Evolutionary conservation across 2,113 vertebrate genomes (phyloP), one percentile per base, ranked within the genome.

Genomic region (Camelus bactrianus): DNA sequence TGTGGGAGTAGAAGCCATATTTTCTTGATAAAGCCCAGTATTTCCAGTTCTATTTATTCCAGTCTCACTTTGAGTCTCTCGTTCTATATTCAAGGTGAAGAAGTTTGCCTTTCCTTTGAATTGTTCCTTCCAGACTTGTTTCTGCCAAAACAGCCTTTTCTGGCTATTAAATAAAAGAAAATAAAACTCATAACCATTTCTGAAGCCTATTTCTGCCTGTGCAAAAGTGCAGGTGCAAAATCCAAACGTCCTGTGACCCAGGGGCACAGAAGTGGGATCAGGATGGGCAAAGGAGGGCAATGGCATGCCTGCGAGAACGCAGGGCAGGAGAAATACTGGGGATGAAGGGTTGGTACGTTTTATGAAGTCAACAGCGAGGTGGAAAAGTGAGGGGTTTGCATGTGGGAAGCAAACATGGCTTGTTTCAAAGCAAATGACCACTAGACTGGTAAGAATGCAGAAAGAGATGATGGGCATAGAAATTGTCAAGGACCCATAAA

Each of bases 81-180:
- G 0, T n/a, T 89, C 77, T 16, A 75, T n/a, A 88, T 24, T 64
- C 56, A 90, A 67, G 42, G 42, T 1, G 46, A 64, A 32, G 62
- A 46, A 28, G 77, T 38, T 15, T 48, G 69, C 26, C 26, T 91
- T 79, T 54, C 32, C n/a, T 88, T 54, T 72, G 75, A 73, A 22
- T 26, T 69, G 32, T 85, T 88, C 42, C 58, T 75, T n/a, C 56
- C 35, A 32, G 81, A 83, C 16, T 73, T 28, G 24, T 52, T 96
- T 93, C 81, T 84, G 56, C 46, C n/a, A 9, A 84, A 93, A 58
- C 26, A 88, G 58, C 58, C 26, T 35, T 80, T 93, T 93, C 28
- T 97, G 54, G 46, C 80, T 35, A 93, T 73, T 79, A 79, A 83
- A 48, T 58, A 84, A 90, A 91, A 91, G 46, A 79, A 58, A 77